phyloP scores from a whole-genome alignment of 37 sponge, comb jelly and placozoan species.

The Bolinopsis microptera region DNA sequence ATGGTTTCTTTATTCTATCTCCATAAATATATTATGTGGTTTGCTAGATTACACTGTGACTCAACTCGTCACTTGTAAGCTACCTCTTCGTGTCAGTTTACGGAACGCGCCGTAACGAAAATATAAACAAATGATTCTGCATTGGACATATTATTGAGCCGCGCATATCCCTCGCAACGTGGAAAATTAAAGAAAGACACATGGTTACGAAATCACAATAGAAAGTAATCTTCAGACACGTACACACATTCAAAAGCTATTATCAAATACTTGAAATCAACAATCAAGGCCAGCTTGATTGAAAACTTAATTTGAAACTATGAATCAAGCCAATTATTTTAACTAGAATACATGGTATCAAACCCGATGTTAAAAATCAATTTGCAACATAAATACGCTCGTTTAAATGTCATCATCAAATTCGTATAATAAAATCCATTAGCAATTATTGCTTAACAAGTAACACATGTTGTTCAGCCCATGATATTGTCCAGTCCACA shows the following conservation, averaged over 20 bases:
- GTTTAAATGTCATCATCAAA: too few species aligned
- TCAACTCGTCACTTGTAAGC: neutral
- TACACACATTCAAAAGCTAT: neutral
- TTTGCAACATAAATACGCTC: too few species aligned
- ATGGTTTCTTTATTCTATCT: neutral
- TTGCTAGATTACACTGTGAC: neutral
- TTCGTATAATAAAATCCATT: too few species aligned
- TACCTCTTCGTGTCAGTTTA: neutral
- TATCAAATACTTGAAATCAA: neutral
- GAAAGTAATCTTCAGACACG: neutral
- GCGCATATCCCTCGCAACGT: neutral
- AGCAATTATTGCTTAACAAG: too few species aligned
- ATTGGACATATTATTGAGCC: neutral
- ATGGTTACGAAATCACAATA: neutral
- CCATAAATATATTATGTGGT: neutral
- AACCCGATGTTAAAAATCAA: too few species aligned
- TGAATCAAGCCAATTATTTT: too few species aligned
- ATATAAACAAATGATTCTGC: neutral
- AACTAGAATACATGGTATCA: too few species aligned
- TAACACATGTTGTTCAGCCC: too few species aligned
- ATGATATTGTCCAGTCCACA: too few species aligned
- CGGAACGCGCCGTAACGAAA: neutral
- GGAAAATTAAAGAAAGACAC: neutral
- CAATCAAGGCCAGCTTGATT: neutral
- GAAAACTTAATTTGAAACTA: too few species aligned